Evolutionary conservation across 2,113 vertebrate species (phyloP).

Genomic region (Promerops cafer): DNA sequence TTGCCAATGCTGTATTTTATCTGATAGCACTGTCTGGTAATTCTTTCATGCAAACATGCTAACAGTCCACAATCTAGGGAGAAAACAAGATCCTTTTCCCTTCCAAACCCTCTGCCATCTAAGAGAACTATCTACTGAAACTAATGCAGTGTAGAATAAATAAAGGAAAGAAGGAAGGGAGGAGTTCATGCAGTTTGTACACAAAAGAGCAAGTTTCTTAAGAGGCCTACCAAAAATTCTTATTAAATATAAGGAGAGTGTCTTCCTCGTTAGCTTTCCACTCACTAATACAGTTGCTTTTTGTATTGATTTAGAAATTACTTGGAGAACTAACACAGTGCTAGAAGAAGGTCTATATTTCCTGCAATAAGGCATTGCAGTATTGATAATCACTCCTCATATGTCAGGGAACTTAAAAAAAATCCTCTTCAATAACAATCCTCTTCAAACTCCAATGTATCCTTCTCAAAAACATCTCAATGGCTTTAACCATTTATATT

Average conservation of each 20-base stretch:
- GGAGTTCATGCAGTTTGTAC: background rate
- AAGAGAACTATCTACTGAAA: background rate
- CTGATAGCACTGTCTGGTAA: background rate
- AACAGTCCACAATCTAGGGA: background rate
- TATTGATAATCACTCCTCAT: background rate
- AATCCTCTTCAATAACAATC: background rate
- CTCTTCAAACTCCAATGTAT: background rate
- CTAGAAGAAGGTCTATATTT: background rate
- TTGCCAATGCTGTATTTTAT: background rate
- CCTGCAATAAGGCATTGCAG: background rate
- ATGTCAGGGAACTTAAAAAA: background rate
- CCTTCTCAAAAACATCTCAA: background rate
- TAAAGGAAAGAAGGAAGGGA: background rate
- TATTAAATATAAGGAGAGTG: background rate
- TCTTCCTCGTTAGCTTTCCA: background rate
- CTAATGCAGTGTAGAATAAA: background rate
- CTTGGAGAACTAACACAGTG: background rate
- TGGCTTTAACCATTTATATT: background rate
- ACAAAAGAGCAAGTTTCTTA: background rate
- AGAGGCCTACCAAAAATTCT: background rate
- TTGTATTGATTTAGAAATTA: background rate
- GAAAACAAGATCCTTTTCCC: background rate
- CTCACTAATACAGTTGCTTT: background rate
- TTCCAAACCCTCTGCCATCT: background rate
- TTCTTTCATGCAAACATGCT: background rate